These are phyloP conservation scores for Protobothrops mucrosquamatus DNA, from an alignment of 2,113 vertebrate species.

Conservation along the genomic window DNA sequence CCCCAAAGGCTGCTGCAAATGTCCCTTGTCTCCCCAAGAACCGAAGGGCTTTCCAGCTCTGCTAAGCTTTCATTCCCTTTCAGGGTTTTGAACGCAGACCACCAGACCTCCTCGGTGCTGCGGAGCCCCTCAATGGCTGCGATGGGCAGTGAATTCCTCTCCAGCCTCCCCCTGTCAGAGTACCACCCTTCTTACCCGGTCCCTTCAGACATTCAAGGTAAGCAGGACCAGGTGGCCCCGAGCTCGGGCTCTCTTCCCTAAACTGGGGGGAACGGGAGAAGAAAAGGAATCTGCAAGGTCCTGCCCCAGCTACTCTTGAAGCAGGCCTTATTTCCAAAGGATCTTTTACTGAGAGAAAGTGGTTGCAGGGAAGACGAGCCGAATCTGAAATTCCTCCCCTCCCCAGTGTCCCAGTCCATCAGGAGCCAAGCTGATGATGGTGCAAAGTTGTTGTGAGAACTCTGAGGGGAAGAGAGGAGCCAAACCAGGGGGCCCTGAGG, in stretches of 20 bases:
- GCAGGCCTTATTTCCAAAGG: too few species aligned
- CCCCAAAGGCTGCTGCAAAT: neutral
- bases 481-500: too few species aligned
- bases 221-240: neutral
- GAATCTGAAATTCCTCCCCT: too few species aligned
- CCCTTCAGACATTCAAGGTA: constrained; percentile 72
- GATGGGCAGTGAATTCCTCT: constrained; percentile 64
- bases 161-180: constrained; percentile 63
- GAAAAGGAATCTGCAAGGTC: neutral
- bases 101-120: constrained; percentile 62
- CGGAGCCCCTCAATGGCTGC: constrained; percentile 62
- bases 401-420: too few species aligned
- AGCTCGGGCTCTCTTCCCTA: neutral
- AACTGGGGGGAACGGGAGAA: accelerated
- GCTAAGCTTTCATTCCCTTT: neutral
- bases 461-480: too few species aligned
- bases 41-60: neutral
- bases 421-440: too few species aligned
- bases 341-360: too few species aligned
- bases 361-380: too few species aligned
- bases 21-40: neutral
- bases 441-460: too few species aligned
- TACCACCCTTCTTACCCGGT: constrained; percentile 64
- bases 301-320: too few species aligned
- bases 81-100: constrained; percentile 57